A percentile compares a stretch with the other conserved stretches of the same genome.
phyloP scores from a whole-genome alignment of 2,113 vertebrate genomes.

The Heterotilapia buettikoferi region DNA sequence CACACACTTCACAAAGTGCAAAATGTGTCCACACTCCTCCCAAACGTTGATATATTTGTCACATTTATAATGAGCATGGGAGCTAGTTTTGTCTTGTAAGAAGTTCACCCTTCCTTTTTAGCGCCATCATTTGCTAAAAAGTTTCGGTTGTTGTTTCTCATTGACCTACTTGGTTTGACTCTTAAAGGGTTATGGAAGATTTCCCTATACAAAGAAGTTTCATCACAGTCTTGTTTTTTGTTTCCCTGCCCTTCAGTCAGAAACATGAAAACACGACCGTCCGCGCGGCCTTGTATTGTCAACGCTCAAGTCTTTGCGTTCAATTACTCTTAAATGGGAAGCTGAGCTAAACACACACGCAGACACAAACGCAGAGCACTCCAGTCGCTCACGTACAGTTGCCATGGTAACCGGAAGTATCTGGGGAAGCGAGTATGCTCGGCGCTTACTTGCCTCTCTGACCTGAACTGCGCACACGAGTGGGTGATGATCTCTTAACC shows the following conservation, averaged over 20 bases:
- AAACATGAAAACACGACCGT: neutral
- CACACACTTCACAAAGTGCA: too few relatives aligned
- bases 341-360: neutral
- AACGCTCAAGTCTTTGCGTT: constrained; percentile 4
- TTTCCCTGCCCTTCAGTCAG: neutral
- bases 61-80: neutral
- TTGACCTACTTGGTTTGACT: neutral
- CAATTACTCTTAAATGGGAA: constrained; percentile 19
- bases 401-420: constrained; percentile 61
- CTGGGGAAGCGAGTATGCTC: neutral
- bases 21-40: neutral
- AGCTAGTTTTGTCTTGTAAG: neutral
- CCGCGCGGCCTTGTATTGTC: neutral
- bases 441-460: neutral
- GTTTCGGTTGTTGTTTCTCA: neutral
- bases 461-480: neutral
- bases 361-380: neutral
- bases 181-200: neutral
- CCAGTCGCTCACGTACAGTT: constrained; percentile 29
- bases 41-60: neutral
- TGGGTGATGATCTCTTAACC: neutral
- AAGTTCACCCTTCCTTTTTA: fast-evolving
- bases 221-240: neutral
- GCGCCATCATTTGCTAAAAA: neutral
- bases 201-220: neutral